Percentiles rank a stretch among this genome's conserved stretches.
phyloP scores from a whole-genome alignment of 2,797 vertebrate species.

The Platalea minor region DNA sequence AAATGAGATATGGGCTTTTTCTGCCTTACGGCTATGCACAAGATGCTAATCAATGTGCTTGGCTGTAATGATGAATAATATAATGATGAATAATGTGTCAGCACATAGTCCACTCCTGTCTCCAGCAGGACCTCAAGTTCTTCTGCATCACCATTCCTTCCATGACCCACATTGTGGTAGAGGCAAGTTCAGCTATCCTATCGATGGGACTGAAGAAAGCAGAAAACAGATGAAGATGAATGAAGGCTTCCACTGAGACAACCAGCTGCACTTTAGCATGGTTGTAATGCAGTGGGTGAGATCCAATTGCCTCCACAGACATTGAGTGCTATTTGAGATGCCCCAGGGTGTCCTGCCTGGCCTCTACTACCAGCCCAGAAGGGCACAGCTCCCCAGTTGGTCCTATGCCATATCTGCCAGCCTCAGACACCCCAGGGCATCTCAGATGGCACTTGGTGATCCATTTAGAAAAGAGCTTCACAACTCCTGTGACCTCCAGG shows the following conservation, averaged over 20 bases:
- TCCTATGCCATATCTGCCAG: neutral
- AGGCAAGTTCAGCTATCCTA: neutral
- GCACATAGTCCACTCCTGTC: neutral
- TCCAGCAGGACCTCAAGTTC: neutral
- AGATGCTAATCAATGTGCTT: neutral
- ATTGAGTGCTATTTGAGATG: neutral
- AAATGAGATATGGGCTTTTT: neutral
- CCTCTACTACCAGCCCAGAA: neutral
- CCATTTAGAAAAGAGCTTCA: neutral
- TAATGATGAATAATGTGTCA: neutral
- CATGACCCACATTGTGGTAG: accelerated
- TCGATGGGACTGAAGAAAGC: neutral
- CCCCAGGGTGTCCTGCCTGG: neutral
- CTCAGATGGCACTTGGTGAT: neutral
- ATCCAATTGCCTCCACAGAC: neutral
- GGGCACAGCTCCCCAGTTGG: neutral
- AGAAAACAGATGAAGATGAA: neutral
- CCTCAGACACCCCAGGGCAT: neutral
- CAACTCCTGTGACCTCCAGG: neutral
- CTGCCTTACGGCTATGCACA: neutral
- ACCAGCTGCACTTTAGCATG: neutral
- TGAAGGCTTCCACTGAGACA: neutral
- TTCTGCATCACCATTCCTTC: neutral
- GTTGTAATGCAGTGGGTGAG: neutral
- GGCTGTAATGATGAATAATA: neutral